Conservation (phyloP, 2,797 vertebrate species). For the Anableps anableps region DNA sequence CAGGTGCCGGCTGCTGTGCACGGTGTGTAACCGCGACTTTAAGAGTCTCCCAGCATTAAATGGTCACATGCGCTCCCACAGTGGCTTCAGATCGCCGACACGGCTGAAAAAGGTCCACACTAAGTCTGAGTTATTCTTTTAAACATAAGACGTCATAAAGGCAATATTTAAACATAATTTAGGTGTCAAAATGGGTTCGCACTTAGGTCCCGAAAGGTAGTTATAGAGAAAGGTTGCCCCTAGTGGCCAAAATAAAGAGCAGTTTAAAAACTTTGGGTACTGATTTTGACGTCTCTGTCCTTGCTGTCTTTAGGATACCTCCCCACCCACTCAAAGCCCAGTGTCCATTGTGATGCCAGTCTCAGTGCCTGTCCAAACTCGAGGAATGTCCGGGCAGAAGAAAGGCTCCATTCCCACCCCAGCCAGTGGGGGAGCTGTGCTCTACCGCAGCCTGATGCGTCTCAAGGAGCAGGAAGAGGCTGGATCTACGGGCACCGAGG, state of each 20-base stretch:
- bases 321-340: conserved; percentile 43
- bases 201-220: not conserved
- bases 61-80: conserved; percentile 93
- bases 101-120: conserved; percentile 37
- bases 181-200: not conserved
- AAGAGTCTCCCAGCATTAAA: conserved; percentile 94
- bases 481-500: not conserved
- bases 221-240: not conserved
- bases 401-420: conserved; percentile 7
- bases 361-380: conserved; percentile 83
- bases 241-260: not conserved
- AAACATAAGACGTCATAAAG: too few species aligned
- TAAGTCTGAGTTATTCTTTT: not conserved
- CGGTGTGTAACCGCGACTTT: conserved; percentile 90
- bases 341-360: conserved; percentile 89
- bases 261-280: not conserved
- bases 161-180: not conserved
- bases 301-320: conserved; percentile 53
- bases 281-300: conserved; percentile 1
- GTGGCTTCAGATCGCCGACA: conserved; percentile 79
- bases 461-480: not conserved
- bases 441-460: conserved; percentile 90
- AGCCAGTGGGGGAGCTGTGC: conserved; percentile 68
- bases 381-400: not conserved
- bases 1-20: conserved; percentile 82